Conservation (phyloP, 2,797 vertebrate genomes). For the Enteromius fasciolatus region DNA sequence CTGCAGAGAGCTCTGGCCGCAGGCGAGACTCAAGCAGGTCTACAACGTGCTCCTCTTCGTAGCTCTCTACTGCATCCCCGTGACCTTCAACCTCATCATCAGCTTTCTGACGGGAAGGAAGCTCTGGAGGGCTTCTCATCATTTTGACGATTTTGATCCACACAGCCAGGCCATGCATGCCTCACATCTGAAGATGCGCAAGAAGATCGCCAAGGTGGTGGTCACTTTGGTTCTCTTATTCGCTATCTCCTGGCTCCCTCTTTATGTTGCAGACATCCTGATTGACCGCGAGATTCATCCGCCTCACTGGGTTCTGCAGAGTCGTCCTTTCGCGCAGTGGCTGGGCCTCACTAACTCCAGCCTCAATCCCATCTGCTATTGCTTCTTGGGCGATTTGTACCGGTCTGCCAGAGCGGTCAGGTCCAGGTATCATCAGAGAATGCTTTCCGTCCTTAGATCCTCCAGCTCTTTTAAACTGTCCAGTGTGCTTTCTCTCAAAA, state of each 20-base stretch:
- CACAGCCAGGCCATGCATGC: constrained; percentile 80
- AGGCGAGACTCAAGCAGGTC: constrained; percentile 85
- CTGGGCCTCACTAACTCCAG: constrained; percentile 92
- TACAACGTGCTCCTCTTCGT: constrained; percentile 90
- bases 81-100: constrained; percentile 89
- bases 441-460: constrained; percentile 71
- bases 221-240: constrained; percentile 89
- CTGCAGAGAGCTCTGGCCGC: constrained; percentile 90
- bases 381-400: constrained; percentile 90
- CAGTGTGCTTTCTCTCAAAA: constrained; percentile 70
- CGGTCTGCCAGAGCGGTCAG: constrained; percentile 88
- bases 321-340: constrained; percentile 90
- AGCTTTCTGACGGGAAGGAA: constrained; percentile 86
- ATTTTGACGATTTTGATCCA: constrained; percentile 78
- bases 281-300: constrained; percentile 82
- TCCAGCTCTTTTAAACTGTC: constrained; percentile 66
- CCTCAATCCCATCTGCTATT: constrained; percentile 93
- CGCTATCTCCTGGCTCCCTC: constrained; percentile 86
- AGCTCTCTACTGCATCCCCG: constrained; percentile 89
- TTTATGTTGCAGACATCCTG: constrained; percentile 89
- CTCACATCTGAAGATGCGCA: constrained; percentile 85
- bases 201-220: constrained; percentile 92
- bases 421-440: constrained; percentile 85
- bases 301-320: constrained; percentile 85
- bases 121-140: constrained; percentile 80